Percentiles rank a stretch among this genome's conserved stretches.
These are phyloP conservation scores for Sander lucioperca DNA, from an alignment of 2,113 vertebrate genomes.

Conservation along the genomic window DNA sequence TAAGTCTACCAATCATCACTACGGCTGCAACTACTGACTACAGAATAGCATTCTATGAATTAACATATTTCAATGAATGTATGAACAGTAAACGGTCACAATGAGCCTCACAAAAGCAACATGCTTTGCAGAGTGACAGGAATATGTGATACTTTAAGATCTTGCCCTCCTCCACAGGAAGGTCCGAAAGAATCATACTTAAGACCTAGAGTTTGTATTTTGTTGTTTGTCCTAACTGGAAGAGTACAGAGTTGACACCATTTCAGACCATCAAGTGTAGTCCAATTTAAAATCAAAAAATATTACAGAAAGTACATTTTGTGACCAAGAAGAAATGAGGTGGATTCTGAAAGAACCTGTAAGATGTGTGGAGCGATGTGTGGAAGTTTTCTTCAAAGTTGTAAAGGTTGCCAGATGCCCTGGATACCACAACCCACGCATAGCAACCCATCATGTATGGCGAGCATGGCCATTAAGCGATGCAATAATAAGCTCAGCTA, in stretches of 20 bases:
- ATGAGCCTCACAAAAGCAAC: neutral
- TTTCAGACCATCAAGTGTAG: neutral
- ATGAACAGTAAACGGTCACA: neutral
- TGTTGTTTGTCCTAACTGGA: neutral
- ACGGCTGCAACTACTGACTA: neutral
- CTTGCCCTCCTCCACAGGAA: neutral
- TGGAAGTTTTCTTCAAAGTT: no score
- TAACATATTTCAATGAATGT: neutral
- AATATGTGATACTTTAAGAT: neutral
- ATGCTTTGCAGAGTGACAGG: neutral
- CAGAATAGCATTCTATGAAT: neutral
- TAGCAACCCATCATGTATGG: slow-evolving; percentile 5
- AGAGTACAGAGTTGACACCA: neutral
- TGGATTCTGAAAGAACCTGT: neutral
- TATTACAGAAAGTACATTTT: neutral
- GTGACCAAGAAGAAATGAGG: neutral
- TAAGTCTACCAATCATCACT: neutral
- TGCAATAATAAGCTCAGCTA: slow-evolving; percentile 16
- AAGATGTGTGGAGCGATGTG: neutral
- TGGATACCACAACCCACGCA: no score
- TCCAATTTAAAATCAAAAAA: neutral
- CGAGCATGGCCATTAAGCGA: neutral
- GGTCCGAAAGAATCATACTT: neutral
- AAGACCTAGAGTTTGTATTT: neutral
- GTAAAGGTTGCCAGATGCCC: no score